Evolutionary conservation across 2,113 vertebrate species (phyloP).

Genomic region (Mormyrus iriodes): DNA sequence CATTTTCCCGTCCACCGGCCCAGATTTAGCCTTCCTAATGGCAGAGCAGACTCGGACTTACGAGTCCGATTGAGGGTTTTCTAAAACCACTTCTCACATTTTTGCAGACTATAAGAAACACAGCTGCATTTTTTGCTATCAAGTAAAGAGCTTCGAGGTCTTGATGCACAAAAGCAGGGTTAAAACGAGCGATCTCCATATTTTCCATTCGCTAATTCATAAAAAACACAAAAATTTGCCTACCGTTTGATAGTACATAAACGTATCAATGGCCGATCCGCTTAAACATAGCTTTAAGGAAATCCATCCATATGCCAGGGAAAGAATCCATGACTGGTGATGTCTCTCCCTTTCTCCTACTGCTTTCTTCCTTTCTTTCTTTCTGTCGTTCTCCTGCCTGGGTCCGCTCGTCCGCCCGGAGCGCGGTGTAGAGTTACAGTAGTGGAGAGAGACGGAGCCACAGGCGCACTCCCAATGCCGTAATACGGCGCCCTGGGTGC

Average conservation of each 20-base stretch:
- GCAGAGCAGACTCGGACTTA: background rate
- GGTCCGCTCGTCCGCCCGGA: background rate
- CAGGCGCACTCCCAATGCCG: slow-evolving; percentile 13
- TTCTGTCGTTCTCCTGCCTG: slow-evolving; percentile 2
- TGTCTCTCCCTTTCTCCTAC: background rate
- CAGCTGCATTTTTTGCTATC: background rate
- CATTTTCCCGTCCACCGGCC: background rate
- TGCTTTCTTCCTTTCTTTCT: slow-evolving; percentile 20
- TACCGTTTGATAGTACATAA: slow-evolving; percentile 5
- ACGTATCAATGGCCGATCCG: background rate
- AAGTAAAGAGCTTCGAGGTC: background rate
- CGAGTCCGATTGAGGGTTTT: background rate
- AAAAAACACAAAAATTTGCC: background rate
- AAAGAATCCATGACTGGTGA: background rate
- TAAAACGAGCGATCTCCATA: background rate
- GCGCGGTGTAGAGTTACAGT: slow-evolving; percentile 25
- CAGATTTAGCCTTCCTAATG: background rate
- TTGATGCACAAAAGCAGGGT: slow-evolving; percentile 10
- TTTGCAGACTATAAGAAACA: background rate
- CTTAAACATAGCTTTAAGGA: background rate
- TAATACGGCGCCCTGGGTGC: background rate
- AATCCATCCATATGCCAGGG: background rate
- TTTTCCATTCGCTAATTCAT: background rate
- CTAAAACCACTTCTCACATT: background rate
- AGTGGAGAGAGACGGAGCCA: background rate